Conservation (phyloP, 2,888 invertebrate genomes). For the Sarcophaga subvicina region DNA sequence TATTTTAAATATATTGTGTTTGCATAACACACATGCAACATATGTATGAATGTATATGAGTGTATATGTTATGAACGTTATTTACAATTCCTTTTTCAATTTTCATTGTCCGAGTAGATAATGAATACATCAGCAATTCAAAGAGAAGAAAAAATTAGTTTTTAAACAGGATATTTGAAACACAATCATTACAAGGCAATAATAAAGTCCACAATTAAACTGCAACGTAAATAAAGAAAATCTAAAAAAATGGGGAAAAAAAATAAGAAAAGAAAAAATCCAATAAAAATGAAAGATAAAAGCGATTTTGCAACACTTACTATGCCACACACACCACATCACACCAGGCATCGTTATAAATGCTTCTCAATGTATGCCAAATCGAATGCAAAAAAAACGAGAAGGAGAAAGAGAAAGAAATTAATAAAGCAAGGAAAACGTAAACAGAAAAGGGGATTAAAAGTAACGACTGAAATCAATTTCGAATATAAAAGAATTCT, state of each 20-base stretch:
- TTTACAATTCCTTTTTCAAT: no score
- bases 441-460: background rate
- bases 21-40: no score
- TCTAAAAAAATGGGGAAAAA: background rate
- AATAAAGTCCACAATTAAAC: background rate
- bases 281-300: background rate
- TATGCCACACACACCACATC: no score
- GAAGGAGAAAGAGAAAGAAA: background rate
- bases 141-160: background rate
- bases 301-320: background rate
- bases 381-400: background rate
- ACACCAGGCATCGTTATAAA: no score
- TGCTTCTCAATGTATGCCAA: background rate
- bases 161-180: slow-evolving; percentile 53
- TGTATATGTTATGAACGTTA: no score
- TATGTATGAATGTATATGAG: no score
- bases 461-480: background rate
- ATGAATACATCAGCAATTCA: no score
- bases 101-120: no score
- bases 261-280: background rate
- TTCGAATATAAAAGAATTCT: slow-evolving; percentile 14
- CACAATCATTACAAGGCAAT: slow-evolving; percentile 32
- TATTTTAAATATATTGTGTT: no score
- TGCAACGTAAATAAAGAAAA: background rate
- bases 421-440: background rate